Percentiles rank a stretch among this genome's conserved stretches.
Evolutionary conservation across 23 tunicate species (phyloP).

Genomic region (Aplidium turbinatum): DNA sequence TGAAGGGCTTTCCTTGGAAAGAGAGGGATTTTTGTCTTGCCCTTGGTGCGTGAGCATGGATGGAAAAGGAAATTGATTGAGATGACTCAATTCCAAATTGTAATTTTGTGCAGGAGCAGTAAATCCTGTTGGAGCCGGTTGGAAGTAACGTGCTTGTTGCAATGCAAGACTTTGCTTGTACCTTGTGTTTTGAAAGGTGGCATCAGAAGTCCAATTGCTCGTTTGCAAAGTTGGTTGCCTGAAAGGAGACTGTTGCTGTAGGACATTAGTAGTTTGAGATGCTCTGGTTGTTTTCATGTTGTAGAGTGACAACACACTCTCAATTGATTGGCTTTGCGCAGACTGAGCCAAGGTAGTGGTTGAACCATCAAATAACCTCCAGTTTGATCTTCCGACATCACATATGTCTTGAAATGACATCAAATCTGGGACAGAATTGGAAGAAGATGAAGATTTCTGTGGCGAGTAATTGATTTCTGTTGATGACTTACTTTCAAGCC

Average conservation of each 20-base stretch:
- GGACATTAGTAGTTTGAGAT: neutral
- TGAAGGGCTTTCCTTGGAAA: neutral
- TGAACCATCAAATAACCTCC: neutral
- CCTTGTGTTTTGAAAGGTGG: too few relatives aligned
- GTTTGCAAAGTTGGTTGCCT: neutral
- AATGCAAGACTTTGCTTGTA: neutral
- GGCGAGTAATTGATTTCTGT: neutral
- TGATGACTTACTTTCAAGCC: neutral
- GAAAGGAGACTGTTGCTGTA: neutral
- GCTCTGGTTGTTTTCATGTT: too few relatives aligned
- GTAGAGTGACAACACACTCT: slow-evolving; percentile 37
- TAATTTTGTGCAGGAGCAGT: too few relatives aligned
- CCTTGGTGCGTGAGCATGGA: too few relatives aligned
- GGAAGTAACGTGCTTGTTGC: neutral
- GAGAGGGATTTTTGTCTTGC: too few relatives aligned
- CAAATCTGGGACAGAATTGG: slow-evolving; percentile 21
- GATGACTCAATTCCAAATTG: too few relatives aligned
- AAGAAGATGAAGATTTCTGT: too few relatives aligned
- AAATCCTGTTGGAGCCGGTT: neutral
- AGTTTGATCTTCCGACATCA: neutral
- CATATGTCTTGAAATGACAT: slow-evolving; percentile 40
- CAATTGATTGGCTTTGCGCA: slow-evolving; percentile 17
- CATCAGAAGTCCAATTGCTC: too few relatives aligned
- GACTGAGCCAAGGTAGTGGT: neutral
- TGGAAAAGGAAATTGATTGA: too few relatives aligned